Conservation (phyloP, 2,888 invertebrate genomes). For the Macaria liturata region DNA sequence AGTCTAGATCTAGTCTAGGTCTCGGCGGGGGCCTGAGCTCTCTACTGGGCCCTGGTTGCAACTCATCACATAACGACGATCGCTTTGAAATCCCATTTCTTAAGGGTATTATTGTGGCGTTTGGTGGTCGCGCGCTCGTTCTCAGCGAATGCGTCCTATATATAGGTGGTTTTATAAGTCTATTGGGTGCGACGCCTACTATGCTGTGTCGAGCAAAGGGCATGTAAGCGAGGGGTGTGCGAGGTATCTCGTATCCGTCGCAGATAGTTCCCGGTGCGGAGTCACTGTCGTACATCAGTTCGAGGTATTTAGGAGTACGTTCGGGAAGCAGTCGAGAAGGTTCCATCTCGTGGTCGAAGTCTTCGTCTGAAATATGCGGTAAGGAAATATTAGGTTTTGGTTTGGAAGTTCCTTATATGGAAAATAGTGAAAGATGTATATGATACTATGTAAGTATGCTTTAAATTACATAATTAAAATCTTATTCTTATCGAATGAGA, state of each 20-base stretch:
- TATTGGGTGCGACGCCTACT: constrained; percentile 68
- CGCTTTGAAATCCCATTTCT: constrained; percentile 64
- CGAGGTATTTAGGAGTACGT: constrained; percentile 85
- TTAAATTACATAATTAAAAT: too few species aligned
- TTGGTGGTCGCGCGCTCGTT: constrained; percentile 58
- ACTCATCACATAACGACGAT: constrained; percentile 65
- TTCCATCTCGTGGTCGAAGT: constrained; percentile 70
- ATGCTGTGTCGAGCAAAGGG: constrained; percentile 70
- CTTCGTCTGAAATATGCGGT: constrained; percentile 61
- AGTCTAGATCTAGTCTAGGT: constrained; percentile 41
- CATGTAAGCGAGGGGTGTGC: constrained; percentile 53
- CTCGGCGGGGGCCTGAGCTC: constrained; percentile 42
- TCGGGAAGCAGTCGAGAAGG: constrained; percentile 66
- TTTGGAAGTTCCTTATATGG: neutral
- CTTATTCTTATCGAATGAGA: too few species aligned
- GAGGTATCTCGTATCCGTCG: constrained; percentile 87
- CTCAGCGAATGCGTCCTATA: constrained; percentile 65
- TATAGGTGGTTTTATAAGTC: constrained; percentile 61
- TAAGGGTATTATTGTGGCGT: constrained; percentile 72
- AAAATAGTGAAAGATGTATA: too few species aligned
- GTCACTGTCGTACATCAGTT: constrained; percentile 85
- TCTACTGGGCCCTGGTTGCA: constrained; percentile 36
- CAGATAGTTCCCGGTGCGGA: constrained; percentile 61
- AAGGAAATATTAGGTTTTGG: neutral
- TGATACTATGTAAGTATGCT: too few species aligned